A percentile compares a stretch with the other conserved stretches of the same genome.
These are phyloP conservation scores for Bibio marci DNA, from an alignment of 2,888 invertebrate species.

Conservation along the genomic window DNA sequence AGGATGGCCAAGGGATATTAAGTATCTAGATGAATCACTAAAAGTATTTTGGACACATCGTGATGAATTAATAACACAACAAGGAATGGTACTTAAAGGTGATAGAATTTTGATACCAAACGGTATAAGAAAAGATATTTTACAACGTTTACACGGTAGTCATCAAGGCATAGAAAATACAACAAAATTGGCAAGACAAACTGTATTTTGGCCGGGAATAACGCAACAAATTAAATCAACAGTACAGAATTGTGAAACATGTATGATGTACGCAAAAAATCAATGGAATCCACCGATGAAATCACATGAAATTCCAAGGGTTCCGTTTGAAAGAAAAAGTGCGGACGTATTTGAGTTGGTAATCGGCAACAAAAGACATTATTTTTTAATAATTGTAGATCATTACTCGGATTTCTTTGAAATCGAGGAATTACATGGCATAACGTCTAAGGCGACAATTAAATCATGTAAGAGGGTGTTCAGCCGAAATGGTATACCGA, in stretches of 20 bases:
- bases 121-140: not conserved
- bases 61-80: slow-evolving; percentile 6
- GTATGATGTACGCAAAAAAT: not conserved
- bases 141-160: slow-evolving; percentile 6
- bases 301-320: slow-evolving; percentile 8
- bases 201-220: slow-evolving; percentile 10
- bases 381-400: slow-evolving; percentile 10
- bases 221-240: not conserved
- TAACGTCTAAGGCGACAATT: slow-evolving; percentile 7
- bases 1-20: not conserved
- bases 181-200: slow-evolving; percentile 7
- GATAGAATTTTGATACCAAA: slow-evolving; percentile 2
- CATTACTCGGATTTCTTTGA: slow-evolving; percentile 13
- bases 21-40: slow-evolving; percentile 1
- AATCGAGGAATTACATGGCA: slow-evolving; percentile 8
- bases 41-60: not conserved
- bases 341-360: slow-evolving; percentile 9
- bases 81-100: slow-evolving; percentile 8
- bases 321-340: slow-evolving; percentile 10
- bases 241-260: not conserved
- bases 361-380: slow-evolving; percentile 4
- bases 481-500: slow-evolving; percentile 10
- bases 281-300: slow-evolving; percentile 7
- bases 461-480: slow-evolving; percentile 9
- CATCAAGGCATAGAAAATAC: slow-evolving; percentile 8